Percentiles rank a stretch among this genome's conserved stretches.
Conservation (phyloP, 2,797 vertebrate genomes). For the Spinibarbus caldwelli region DNA sequence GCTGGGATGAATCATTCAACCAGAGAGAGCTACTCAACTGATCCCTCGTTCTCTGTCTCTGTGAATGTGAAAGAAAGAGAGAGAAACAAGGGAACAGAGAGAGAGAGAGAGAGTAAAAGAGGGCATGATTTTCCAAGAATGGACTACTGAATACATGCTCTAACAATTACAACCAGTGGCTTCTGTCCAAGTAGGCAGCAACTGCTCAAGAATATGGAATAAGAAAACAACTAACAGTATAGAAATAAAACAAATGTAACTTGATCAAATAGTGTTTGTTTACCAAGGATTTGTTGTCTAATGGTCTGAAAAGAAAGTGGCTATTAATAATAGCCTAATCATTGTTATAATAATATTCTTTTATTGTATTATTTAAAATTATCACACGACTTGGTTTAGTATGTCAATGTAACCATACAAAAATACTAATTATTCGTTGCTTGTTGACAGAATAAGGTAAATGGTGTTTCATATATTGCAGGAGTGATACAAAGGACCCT, state of each 20-base stretch:
- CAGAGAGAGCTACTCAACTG: slow-evolving; percentile 49
- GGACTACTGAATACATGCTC: slow-evolving; percentile 4
- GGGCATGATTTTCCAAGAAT: slow-evolving; percentile 10
- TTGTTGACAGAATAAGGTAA: not conserved
- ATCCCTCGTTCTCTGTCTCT: slow-evolving; percentile 44
- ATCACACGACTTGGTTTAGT: not conserved
- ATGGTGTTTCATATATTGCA: not conserved
- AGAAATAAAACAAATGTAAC: not conserved
- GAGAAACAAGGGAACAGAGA: not conserved
- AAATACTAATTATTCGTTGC: not conserved
- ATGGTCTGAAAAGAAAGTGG: not conserved
- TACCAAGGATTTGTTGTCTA: not conserved
- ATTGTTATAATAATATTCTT: not conserved
- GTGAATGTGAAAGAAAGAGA: slow-evolving; percentile 5
- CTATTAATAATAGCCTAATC: too few relatives aligned
- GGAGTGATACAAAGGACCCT: not conserved
- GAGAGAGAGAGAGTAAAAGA: slow-evolving; percentile 6
- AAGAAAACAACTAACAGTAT: not conserved
- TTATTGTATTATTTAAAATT: not conserved
- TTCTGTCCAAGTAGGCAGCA: not conserved
- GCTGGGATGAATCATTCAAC: slow-evolving; percentile 53
- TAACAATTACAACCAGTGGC: not conserved
- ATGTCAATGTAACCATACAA: too few relatives aligned
- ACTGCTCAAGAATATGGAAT: not conserved
- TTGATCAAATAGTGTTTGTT: not conserved